phyloP scores from a whole-genome alignment of 2,113 vertebrate genomes.

The Guaruba guarouba region DNA sequence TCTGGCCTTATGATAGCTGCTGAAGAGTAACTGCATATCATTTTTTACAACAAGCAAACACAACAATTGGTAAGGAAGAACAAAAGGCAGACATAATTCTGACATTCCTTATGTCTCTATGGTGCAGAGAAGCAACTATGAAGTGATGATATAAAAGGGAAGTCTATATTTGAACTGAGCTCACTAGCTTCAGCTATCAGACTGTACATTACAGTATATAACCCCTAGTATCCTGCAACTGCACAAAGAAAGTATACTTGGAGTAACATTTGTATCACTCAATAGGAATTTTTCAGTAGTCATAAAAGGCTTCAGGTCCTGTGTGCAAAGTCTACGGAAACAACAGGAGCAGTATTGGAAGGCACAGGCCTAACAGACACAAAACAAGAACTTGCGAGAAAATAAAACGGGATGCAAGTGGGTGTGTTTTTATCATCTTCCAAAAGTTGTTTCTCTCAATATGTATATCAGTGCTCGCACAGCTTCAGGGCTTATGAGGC shows the following conservation, averaged over 20 bases:
- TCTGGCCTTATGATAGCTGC: not conserved
- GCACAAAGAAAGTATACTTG: not conserved
- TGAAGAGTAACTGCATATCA: not conserved
- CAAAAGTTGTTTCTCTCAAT: not conserved
- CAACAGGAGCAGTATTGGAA: not conserved
- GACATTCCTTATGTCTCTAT: not conserved
- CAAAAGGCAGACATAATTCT: not conserved
- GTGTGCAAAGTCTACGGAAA: not conserved
- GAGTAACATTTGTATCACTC: not conserved
- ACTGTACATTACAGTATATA: not conserved
- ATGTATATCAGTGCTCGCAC: not conserved
- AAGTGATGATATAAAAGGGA: not conserved
- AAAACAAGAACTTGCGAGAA: not conserved
- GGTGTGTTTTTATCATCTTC: not conserved
- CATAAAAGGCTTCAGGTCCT: not conserved
- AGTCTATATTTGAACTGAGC: not conserved
- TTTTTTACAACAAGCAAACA: not conserved
- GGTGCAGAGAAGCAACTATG: not conserved
- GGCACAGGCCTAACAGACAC: not conserved
- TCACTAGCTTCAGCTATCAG: not conserved
- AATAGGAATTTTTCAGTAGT: not conserved
- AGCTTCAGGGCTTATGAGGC: not conserved
- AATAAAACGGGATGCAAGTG: not conserved
- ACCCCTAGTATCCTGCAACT: not conserved
- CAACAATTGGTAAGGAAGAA: not conserved